A percentile compares a stretch with the other conserved stretches of the same genome.
phyloP scores from a whole-genome alignment of 2,888 invertebrate species.

The Megastigmus dorsalis region DNA sequence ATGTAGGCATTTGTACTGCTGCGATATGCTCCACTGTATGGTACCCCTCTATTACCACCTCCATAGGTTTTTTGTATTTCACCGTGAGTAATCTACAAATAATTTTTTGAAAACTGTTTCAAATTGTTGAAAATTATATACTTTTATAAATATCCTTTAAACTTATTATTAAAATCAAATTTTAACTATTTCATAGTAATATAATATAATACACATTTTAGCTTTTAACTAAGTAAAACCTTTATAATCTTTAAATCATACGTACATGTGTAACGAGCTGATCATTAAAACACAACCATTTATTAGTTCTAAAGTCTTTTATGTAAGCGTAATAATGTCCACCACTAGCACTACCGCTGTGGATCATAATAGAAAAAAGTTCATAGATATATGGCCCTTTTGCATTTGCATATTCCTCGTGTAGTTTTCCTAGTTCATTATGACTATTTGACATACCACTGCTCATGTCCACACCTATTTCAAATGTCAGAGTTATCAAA shows the following conservation, averaged over 20 bases:
- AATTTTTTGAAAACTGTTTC: not conserved
- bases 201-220: not conserved
- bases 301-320: slow-evolving; percentile 83
- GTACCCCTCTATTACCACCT: slow-evolving; percentile 79
- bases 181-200: not conserved
- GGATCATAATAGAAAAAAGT: slow-evolving; percentile 93
- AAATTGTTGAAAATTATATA: not conserved
- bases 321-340: slow-evolving; percentile 96
- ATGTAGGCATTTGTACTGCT: slow-evolving; percentile 93
- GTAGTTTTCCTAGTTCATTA: slow-evolving; percentile 76
- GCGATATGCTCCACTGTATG: slow-evolving; percentile 84
- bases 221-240: not conserved
- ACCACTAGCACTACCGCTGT: slow-evolving; percentile 91
- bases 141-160: not conserved
- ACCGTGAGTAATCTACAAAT: slow-evolving; percentile 74
- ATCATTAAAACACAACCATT: slow-evolving; percentile 94
- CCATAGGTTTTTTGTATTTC: slow-evolving; percentile 90
- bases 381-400: slow-evolving; percentile 87
- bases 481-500: too few relatives aligned
- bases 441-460: slow-evolving; percentile 73
- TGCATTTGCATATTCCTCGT: slow-evolving; percentile 66
- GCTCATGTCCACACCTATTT: slow-evolving; percentile 81
- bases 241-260: slow-evolving; percentile 39
- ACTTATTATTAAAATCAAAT: not conserved
- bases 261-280: slow-evolving; percentile 84